Base-by-base conservation (phyloP, 2,797 vertebrate species). In the Spatula versicolor region DNA sequence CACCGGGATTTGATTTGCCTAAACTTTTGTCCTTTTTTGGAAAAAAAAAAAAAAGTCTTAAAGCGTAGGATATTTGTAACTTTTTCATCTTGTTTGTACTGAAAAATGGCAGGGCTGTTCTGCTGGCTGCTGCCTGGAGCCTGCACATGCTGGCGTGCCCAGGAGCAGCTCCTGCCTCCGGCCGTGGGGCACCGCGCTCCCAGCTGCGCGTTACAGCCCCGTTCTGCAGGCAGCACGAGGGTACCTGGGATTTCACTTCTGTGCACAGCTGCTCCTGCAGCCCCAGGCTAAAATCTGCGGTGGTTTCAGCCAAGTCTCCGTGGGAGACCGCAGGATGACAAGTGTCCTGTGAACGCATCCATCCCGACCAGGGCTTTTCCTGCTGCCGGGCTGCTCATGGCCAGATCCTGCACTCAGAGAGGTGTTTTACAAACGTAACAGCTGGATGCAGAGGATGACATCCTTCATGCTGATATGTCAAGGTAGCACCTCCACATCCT, bases 361-460 rank as follows among this genome's bases (percentile, higher is more conserved):
- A 1, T 2, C 55, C 6, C 1, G 37, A 16, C 9, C 6, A 16
- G 21, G 50, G 33, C 52, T 37, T 17, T 64, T 3, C 43, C 6
- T 25, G 2, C 52, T 9, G 7, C 6, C 0, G 1, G 17, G 3
- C 6, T 3, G 46, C 7, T 67, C 6, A 1, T 0, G 17, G 81
- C 76, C 46, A 54, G 37, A 30, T 10, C 16, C 37, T 48, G 68
- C 25, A 0, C 6, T 39, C 35, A 2, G 8, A 41, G 69, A 77
- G 83, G 22, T 33, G 52, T 16, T 18, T 8, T 5, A 2, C 71
- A 75, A 71, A 17, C 5, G 16, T 48, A 8, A 30, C 13, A 41
- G 2, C 85, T 59, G 72, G 37, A 11, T 3, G 3, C 0, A 3
- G 56, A 52, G 4, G 14, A 7, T 0, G 15, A 18, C 1, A 13